These are phyloP conservation scores for Candidula unifasciata DNA, from an alignment of 2,888 invertebrate species.

Conservation along the genomic window DNA sequence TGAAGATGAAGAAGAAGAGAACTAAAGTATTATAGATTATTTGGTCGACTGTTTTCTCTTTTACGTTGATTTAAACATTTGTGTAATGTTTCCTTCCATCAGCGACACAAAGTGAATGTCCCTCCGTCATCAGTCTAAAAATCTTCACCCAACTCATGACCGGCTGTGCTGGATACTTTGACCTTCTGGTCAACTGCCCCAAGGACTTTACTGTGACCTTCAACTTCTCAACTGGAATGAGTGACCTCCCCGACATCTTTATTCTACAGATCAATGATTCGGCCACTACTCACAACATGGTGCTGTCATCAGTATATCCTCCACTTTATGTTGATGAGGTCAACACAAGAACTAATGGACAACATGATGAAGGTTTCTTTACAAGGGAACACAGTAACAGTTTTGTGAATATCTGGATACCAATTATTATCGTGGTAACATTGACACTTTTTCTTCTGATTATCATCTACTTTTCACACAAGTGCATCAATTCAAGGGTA, in stretches of 20 bases:
- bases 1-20: no score
- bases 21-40: no score
- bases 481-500: conserved; percentile 46
- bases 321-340: conserved; percentile 59
- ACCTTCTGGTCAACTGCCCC: conserved; percentile 72
- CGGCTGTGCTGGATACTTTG: conserved; percentile 65
- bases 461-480: conserved; percentile 54
- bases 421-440: conserved; percentile 60
- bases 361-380: background rate
- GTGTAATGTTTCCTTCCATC: conserved; percentile 41
- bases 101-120: conserved; percentile 71
- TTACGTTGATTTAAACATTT: no score
- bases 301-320: conserved; percentile 64
- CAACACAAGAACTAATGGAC: background rate
- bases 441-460: conserved; percentile 55
- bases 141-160: conserved; percentile 66
- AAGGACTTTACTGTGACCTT: conserved; percentile 69
- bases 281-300: conserved; percentile 61
- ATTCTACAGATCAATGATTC: conserved; percentile 67
- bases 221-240: conserved; percentile 59
- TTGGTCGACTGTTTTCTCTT: no score
- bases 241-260: conserved; percentile 66
- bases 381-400: background rate
- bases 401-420: conserved; percentile 60
- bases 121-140: conserved; percentile 70